phyloP scores from a whole-genome alignment of 2,797 vertebrate species.

The Clarias platycephalus region DNA sequence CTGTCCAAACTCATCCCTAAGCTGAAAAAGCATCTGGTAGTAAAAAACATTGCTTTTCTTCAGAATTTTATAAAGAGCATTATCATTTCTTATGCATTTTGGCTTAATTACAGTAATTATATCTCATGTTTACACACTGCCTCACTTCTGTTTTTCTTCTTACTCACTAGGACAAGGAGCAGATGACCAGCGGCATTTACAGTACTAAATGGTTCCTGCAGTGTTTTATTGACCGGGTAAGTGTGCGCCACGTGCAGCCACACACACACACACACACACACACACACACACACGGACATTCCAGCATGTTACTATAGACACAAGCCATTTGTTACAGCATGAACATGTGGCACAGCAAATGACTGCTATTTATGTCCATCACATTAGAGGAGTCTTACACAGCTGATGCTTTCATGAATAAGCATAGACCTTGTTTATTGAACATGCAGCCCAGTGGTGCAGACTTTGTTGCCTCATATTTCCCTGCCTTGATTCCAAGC shows the following conservation, averaged over 20 bases:
- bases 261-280: background rate
- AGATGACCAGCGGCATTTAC: conserved; percentile 90
- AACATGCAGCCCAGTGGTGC: background rate
- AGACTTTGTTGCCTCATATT: background rate
- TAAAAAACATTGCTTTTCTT: conserved; percentile 29
- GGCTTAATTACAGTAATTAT: background rate
- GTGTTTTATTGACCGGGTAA: conserved; percentile 92
- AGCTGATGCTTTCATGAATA: background rate
- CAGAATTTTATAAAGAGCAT: background rate
- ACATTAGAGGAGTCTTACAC: conserved; percentile 4
- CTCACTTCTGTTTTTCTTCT: background rate
- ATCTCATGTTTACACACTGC: background rate
- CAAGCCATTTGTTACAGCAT: background rate
- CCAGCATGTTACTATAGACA: background rate
- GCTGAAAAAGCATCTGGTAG: conserved; percentile 86
- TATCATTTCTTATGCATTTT: background rate
- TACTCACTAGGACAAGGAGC: conserved; percentile 82
- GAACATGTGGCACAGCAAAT: conserved; percentile 13
- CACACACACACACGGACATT: background rate
- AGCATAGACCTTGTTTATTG: background rate
- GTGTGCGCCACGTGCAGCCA: conserved; percentile 43
- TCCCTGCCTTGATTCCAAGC: background rate
- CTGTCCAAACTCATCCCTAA: conserved; percentile 83
- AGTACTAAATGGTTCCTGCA: conserved; percentile 94
- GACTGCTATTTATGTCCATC: background rate